A percentile compares a stretch with the other conserved stretches of the same genome.
These are phyloP conservation scores for Saxidomus purpurata DNA, from an alignment of 1,140 invertebrate genomes.

Conservation along the genomic window DNA sequence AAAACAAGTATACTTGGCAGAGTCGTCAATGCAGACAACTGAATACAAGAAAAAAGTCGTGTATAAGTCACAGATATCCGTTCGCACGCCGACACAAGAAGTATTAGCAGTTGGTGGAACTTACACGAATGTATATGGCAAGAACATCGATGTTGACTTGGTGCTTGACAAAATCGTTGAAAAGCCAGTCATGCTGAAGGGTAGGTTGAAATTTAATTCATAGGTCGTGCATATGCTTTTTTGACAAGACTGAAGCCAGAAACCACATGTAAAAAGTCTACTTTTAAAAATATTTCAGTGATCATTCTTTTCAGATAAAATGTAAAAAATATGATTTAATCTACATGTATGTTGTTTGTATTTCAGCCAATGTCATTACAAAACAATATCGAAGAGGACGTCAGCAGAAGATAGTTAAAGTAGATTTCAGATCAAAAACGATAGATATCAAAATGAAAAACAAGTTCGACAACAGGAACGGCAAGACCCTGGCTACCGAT, in stretches of 20 bases:
- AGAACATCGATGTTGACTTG: conserved; percentile 21
- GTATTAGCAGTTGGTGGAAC: conserved; percentile 67
- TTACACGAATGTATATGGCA: conserved; percentile 48
- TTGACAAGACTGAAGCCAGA: too few relatives aligned
- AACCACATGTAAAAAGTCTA: too few relatives aligned
- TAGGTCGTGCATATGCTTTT: too few relatives aligned
- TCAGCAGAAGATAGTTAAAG: not conserved
- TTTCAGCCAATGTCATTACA: conserved; percentile 26
- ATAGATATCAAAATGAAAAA: conserved; percentile 17
- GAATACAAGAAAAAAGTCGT: conserved; percentile 59
- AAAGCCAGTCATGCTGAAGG: conserved; percentile 26
- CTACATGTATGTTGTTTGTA: too few relatives aligned
- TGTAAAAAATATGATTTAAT: not conserved
- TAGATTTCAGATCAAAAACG: conserved; percentile 19
- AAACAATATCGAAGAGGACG: conserved; percentile 1
- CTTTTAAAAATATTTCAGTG: not conserved
- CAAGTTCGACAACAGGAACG: conserved; percentile 20
- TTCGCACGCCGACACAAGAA: conserved; percentile 63
- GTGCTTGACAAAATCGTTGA: conserved; percentile 45
- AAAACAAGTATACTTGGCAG: conserved; percentile 59
- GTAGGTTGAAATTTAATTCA: too few relatives aligned
- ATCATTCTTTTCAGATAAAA: too few relatives aligned
- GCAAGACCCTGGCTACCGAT: conserved; percentile 17
- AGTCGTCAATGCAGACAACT: conserved; percentile 64
- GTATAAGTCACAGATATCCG: conserved; percentile 64